Evolutionary conservation across 64 coral and sea anemone genomes (phyloP).

Genomic region (Catalaphyllia jardinei): DNA sequence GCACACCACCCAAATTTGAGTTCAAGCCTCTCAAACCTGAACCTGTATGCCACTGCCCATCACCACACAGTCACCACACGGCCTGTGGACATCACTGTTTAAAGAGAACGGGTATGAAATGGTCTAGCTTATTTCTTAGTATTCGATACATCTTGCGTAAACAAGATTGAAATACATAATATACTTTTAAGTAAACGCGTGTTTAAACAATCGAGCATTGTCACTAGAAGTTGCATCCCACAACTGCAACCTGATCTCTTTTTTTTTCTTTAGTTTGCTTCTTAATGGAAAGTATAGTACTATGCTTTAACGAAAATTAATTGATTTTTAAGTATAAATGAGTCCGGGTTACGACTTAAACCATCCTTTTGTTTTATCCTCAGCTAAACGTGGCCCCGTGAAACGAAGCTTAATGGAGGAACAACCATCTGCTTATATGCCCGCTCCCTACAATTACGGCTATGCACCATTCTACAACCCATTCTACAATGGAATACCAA

Average conservation of each 20-base stretch:
- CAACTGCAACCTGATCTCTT: no score
- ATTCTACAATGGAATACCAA: constrained; percentile 20
- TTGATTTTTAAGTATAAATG: neutral
- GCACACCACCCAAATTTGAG: constrained; percentile 71
- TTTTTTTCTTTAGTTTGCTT: no score
- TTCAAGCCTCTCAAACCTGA: constrained; percentile 73
- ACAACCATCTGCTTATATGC: constrained; percentile 15
- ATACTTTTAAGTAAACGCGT: no score
- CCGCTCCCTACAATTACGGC: constrained; percentile 5
- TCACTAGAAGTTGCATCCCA: no score
- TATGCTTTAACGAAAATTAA: neutral
- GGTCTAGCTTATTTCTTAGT: neutral
- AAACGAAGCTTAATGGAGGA: constrained; percentile 35
- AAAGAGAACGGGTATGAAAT: constrained; percentile 48
- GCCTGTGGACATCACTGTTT: constrained; percentile 36
- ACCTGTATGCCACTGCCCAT: constrained; percentile 70
- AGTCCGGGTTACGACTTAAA: neutral
- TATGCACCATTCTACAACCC: constrained; percentile 36
- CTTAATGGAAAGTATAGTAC: no score
- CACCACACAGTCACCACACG: constrained; percentile 43
- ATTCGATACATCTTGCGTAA: no score
- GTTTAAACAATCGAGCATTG: no score
- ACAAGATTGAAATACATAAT: no score
- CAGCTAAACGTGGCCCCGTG: constrained; percentile 29
- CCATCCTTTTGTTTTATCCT: neutral